Evolutionary conservation across 2,113 vertebrate species (phyloP).

Genomic region (Xiphophorus hellerii): DNA sequence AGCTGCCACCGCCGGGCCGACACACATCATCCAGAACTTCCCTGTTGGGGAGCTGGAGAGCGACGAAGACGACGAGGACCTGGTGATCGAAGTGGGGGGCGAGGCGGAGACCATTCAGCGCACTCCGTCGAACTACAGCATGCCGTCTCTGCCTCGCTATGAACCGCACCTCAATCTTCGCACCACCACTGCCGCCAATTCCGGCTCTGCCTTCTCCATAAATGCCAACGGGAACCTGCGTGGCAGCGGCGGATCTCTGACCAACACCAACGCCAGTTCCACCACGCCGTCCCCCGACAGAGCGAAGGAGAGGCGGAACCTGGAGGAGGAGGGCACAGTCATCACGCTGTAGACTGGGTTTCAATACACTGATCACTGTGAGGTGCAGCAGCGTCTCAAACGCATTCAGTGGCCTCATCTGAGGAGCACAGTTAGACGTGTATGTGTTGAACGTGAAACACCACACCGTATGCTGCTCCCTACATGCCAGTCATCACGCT

Average conservation of each 20-base stretch:
- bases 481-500: conserved; percentile 40
- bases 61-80: conserved; percentile 89
- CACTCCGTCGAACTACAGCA: conserved; percentile 75
- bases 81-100: conserved; percentile 87
- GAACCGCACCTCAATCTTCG: conserved; percentile 85
- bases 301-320: conserved; percentile 69
- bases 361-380: conserved; percentile 30
- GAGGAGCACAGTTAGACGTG: conserved; percentile 50
- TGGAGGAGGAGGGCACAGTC: conserved; percentile 97
- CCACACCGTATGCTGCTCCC: conserved; percentile 9
- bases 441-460: conserved; percentile 18
- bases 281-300: conserved; percentile 53
- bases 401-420: conserved; percentile 4
- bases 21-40: conserved; percentile 83
- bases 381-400: not conserved
- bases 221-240: conserved; percentile 84
- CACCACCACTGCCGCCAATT: conserved; percentile 59
- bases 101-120: conserved; percentile 81
- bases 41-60: conserved; percentile 89
- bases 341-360: conserved; percentile 89
- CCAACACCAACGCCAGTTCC: conserved; percentile 43
- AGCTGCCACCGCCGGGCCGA: conserved; percentile 38
- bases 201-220: conserved; percentile 31
- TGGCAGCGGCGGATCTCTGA: conserved; percentile 65
- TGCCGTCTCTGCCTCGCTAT: conserved; percentile 82